Evolutionary conservation across 2,888 invertebrate species (phyloP).

Genomic region (Amorpha juglandis): DNA sequence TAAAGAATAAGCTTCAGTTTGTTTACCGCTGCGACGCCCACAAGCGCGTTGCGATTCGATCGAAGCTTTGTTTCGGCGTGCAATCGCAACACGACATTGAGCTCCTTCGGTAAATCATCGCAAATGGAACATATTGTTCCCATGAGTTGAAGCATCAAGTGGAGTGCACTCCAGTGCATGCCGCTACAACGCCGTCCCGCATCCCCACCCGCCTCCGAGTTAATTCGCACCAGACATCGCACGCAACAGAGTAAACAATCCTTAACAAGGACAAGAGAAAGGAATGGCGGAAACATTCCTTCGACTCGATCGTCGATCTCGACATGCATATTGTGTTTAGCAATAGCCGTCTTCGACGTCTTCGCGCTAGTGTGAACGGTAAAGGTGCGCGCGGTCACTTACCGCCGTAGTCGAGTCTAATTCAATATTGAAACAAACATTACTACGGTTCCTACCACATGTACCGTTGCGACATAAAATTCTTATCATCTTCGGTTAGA

Average conservation of each 20-base stretch:
- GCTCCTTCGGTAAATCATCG: slow-evolving; percentile 32
- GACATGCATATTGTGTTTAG: slow-evolving; percentile 52
- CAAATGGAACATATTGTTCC: slow-evolving; percentile 54
- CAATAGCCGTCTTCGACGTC: slow-evolving; percentile 39
- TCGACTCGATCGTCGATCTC: too few relatives aligned
- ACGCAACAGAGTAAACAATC: slow-evolving; percentile 34
- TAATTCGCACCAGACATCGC: slow-evolving; percentile 34
- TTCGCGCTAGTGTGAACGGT: slow-evolving; percentile 24
- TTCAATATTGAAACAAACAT: slow-evolving; percentile 72
- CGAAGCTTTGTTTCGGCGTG: slow-evolving; percentile 42
- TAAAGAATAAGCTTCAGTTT: slow-evolving; percentile 38
- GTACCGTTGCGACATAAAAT: slow-evolving; percentile 72
- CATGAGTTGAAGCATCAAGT: slow-evolving; percentile 40
- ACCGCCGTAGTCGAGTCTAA: slow-evolving; percentile 49
- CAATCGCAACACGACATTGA: slow-evolving; percentile 38
- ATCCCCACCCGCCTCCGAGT: slow-evolving; percentile 24
- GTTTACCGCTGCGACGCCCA: slow-evolving; percentile 20
- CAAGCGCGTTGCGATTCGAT: slow-evolving; percentile 35
- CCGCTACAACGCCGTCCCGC: slow-evolving; percentile 22
- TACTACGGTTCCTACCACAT: slow-evolving; percentile 61
- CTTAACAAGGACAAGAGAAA: slow-evolving; percentile 57
- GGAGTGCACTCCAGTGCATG: background rate
- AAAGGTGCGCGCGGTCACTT: slow-evolving; percentile 25
- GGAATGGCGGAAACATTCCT: slow-evolving; percentile 52
- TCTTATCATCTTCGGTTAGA: slow-evolving; percentile 69